Evolutionary conservation across 2,797 vertebrate species (phyloP).

Genomic region (Ateles fusciceps): DNA sequence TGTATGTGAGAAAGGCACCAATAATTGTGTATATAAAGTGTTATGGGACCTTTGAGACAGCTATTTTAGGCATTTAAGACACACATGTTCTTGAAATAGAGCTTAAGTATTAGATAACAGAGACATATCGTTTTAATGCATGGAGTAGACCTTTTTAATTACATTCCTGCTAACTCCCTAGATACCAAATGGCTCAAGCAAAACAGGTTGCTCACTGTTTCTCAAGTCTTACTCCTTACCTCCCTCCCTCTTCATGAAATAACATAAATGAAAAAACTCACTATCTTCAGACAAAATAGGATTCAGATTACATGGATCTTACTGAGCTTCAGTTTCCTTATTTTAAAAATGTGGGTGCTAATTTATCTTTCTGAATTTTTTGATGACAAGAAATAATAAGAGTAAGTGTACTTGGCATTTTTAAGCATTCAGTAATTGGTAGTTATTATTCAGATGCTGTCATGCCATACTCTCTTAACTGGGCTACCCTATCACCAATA

Average conservation of each 20-base stretch:
- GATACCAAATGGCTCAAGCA: neutral
- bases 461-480: neutral
- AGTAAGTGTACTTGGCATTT: neutral
- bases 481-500: neutral
- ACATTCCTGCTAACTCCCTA: neutral
- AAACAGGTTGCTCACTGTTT: neutral
- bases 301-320: neutral
- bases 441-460: neutral
- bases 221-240: neutral
- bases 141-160: neutral
- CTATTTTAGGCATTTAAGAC: neutral
- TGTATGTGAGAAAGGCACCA: neutral
- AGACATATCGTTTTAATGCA: neutral
- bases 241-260: neutral
- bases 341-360: neutral
- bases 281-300: neutral
- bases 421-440: neutral
- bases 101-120: neutral
- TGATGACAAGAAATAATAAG: neutral
- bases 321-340: neutral
- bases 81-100: neutral
- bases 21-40: neutral
- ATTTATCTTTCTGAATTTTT: neutral
- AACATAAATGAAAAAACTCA: neutral
- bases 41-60: neutral